phyloP scores from a whole-genome alignment of 2,888 invertebrate species.

The Sesia bembeciformis region DNA sequence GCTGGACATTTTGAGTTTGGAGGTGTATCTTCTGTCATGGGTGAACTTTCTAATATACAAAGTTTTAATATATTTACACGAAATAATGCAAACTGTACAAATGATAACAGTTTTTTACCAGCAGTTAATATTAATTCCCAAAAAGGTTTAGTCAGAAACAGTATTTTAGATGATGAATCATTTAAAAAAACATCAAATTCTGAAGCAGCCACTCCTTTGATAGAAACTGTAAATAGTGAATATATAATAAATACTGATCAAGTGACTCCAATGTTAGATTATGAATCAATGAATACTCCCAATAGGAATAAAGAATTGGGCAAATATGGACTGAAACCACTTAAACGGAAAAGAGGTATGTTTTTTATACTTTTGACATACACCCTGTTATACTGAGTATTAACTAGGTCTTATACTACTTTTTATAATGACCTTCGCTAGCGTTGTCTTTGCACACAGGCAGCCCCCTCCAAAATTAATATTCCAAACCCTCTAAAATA shows the following conservation, averaged over 20 bases:
- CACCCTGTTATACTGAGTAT: not conserved
- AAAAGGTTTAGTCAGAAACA: slow-evolving; percentile 2
- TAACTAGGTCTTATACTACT: too few species aligned
- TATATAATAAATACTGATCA: slow-evolving; percentile 70
- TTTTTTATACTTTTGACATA: not conserved
- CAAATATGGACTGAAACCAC: slow-evolving; percentile 78
- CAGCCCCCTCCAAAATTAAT: too few species aligned
- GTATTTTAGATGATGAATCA: slow-evolving; percentile 1
- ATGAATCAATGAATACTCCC: slow-evolving; percentile 71
- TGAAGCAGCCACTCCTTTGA: slow-evolving; percentile 1
- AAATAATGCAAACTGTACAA: slow-evolving; percentile 5
- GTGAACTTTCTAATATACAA: slow-evolving; percentile 14
- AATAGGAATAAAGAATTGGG: slow-evolving; percentile 72
- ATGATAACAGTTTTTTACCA: slow-evolving; percentile 24
- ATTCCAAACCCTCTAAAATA: too few species aligned
- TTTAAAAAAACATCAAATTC: slow-evolving; percentile 11
- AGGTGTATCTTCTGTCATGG: slow-evolving; percentile 26
- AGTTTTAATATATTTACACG: slow-evolving; percentile 5
- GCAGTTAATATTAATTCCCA: slow-evolving; percentile 18
- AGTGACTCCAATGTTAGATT: slow-evolving; percentile 76
- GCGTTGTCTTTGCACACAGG: too few species aligned
- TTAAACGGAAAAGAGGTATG: slow-evolving; percentile 76
- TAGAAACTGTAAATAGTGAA: slow-evolving; percentile 22
- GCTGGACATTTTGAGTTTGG: slow-evolving; percentile 27
- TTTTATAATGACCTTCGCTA: too few species aligned